Percentiles rank a stretch among this genome's conserved stretches.
These are phyloP conservation scores for Brachionus plicatilis DNA, from an alignment of 1,140 invertebrate species.

Conservation along the genomic window DNA sequence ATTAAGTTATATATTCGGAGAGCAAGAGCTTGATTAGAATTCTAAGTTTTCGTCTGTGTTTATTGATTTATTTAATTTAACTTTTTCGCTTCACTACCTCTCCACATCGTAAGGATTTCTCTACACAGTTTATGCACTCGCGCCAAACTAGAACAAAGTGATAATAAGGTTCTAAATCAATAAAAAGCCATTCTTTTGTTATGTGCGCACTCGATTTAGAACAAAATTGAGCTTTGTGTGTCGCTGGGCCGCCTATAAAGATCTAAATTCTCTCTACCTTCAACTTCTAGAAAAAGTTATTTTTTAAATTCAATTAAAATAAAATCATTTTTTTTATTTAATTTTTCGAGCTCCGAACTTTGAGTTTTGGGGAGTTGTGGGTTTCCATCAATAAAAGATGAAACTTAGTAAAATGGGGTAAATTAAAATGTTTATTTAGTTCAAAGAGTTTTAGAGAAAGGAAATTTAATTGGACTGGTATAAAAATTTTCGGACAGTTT, in stretches of 20 bases:
- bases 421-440: too few relatives aligned
- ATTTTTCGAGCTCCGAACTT: too few relatives aligned
- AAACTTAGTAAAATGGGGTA: too few relatives aligned
- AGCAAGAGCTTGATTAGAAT: slow-evolving; percentile 4
- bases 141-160: background rate
- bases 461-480: too few relatives aligned
- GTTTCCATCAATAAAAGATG: too few relatives aligned
- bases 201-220: background rate
- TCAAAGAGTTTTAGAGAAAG: too few relatives aligned
- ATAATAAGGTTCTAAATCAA: background rate
- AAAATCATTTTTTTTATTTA: too few relatives aligned
- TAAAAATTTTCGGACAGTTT: too few relatives aligned
- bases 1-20: background rate
- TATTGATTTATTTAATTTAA: slow-evolving; percentile 33
- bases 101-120: background rate
- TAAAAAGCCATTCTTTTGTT: background rate
- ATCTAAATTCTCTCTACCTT: too few relatives aligned
- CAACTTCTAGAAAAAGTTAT: too few relatives aligned
- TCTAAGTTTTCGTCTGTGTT: slow-evolving; percentile 2
- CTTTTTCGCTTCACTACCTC: slow-evolving; percentile 15
- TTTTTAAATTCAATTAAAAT: too few relatives aligned
- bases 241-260: background rate
- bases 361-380: too few relatives aligned
- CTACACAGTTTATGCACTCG: background rate
- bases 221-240: background rate